These are phyloP conservation scores for Thymelicus acteon DNA, from an alignment of 2,888 invertebrate species.

Conservation along the genomic window DNA sequence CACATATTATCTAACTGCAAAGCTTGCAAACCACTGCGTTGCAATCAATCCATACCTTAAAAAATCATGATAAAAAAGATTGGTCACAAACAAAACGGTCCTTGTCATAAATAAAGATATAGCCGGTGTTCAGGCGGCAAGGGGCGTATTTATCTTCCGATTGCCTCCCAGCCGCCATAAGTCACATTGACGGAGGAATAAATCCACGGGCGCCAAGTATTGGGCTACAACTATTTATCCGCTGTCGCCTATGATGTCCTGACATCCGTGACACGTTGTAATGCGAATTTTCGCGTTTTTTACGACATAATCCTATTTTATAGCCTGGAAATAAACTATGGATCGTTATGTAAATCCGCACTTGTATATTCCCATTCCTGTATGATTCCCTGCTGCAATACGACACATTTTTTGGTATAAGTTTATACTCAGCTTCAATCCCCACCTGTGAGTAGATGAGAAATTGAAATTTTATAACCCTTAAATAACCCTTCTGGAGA, in stretches of 20 bases:
- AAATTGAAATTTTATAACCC: too few relatives aligned
- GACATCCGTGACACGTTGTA: conserved; percentile 16
- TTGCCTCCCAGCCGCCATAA: conserved; percentile 40
- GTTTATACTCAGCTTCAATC: too few relatives aligned
- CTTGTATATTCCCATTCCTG: neutral
- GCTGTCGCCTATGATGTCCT: conserved; percentile 26
- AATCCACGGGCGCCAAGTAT: conserved; percentile 38
- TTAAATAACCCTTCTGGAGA: too few relatives aligned
- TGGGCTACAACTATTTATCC: conserved; percentile 25
- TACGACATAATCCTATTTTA: conserved; percentile 5
- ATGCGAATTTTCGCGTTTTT: neutral
- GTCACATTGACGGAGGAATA: conserved; percentile 45
- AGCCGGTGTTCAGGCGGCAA: conserved; percentile 27
- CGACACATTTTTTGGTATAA: too few relatives aligned
- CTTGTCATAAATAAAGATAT: conserved; percentile 35
- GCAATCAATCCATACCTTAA: neutral
- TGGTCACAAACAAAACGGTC: conserved; percentile 27
- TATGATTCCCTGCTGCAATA: too few relatives aligned
- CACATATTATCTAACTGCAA: too few relatives aligned
- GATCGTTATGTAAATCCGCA: conserved; percentile 1
- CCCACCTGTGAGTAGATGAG: too few relatives aligned
- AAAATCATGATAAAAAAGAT: conserved; percentile 15
- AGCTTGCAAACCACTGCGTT: neutral
- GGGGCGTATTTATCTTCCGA: conserved; percentile 34
- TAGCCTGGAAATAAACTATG: neutral